Evolutionary conservation across 1,140 invertebrate species (phyloP).

Genomic region (Hyphantria cunea): DNA sequence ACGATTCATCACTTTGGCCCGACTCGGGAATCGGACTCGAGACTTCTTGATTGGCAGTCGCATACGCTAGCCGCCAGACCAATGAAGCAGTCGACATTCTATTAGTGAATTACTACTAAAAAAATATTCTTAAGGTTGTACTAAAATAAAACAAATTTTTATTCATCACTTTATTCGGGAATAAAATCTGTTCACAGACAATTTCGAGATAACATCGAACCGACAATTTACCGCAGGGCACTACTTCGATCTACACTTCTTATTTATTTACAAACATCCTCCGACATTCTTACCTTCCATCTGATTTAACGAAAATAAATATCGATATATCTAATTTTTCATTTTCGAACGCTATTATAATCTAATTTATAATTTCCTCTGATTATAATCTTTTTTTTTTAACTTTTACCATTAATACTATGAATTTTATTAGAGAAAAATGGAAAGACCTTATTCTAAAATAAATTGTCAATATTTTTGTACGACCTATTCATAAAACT

Average conservation of each 20-base stretch:
- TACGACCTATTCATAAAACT: constrained; percentile 27
- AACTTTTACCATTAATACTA: constrained; percentile 41
- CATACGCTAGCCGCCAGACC: no score
- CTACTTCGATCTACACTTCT: constrained; percentile 46
- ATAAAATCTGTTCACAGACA: constrained; percentile 71
- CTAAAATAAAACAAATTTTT: no score
- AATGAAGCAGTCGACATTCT: no score
- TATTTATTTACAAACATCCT: constrained; percentile 52
- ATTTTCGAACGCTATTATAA: constrained; percentile 43
- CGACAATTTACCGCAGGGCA: constrained; percentile 36
- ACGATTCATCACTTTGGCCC: no score
- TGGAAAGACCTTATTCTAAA: constrained; percentile 51
- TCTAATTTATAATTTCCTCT: constrained; percentile 60
- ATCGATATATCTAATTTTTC: constrained; percentile 57
- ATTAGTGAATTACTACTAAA: no score
- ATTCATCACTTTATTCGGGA: constrained; percentile 67
- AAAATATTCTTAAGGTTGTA: no score
- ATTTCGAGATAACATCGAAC: constrained; percentile 58
- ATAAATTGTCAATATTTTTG: constrained; percentile 29
- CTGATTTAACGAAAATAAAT: constrained; percentile 69
- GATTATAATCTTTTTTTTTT: constrained; percentile 56
- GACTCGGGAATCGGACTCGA: no score
- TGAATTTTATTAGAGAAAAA: constrained; percentile 51
- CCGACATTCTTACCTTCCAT: constrained; percentile 20
- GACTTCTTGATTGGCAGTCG: no score